Evolutionary conservation across 23 tunicate genomes (phyloP).

Genomic region (Trididemnum miniatum): DNA sequence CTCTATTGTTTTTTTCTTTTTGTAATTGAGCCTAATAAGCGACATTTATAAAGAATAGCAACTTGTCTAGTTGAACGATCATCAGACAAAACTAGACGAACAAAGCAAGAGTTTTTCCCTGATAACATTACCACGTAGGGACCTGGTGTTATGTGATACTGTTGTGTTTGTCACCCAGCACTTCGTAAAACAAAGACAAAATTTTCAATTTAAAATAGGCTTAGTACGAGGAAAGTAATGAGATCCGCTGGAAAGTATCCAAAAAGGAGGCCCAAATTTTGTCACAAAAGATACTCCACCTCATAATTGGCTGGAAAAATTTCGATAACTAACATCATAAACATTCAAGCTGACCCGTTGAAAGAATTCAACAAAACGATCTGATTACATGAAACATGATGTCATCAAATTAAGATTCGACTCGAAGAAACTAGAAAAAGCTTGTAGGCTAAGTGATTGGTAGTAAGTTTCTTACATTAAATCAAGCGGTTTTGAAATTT

Average conservation of each 20-base stretch:
- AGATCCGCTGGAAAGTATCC: conserved; percentile 15
- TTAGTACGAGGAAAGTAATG: background rate
- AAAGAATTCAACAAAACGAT: background rate
- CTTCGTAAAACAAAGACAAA: background rate
- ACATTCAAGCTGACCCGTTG: background rate
- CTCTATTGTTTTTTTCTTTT: conserved; percentile 16
- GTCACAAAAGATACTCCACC: background rate
- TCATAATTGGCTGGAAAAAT: conserved; percentile 21
- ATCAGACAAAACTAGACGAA: conserved; percentile 20
- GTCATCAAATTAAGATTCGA: background rate
- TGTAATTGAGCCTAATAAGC: conserved; percentile 46
- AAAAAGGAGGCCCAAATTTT: background rate
- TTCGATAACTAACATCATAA: conserved; percentile 7
- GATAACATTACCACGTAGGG: conserved; percentile 68
- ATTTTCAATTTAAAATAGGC: background rate
- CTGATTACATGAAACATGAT: background rate
- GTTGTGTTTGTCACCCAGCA: conserved; percentile 79
- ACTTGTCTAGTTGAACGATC: background rate
- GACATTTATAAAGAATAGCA: background rate
- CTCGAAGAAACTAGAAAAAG: too few species aligned
- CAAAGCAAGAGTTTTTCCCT: conserved; percentile 59
- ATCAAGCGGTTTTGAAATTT: too few species aligned
- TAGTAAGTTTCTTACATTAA: too few species aligned
- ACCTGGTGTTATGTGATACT: conserved; percentile 42
- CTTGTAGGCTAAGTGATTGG: too few species aligned